Evolutionary conservation across 2,888 invertebrate species (phyloP).

Genomic region (Ochropacha duplaris): DNA sequence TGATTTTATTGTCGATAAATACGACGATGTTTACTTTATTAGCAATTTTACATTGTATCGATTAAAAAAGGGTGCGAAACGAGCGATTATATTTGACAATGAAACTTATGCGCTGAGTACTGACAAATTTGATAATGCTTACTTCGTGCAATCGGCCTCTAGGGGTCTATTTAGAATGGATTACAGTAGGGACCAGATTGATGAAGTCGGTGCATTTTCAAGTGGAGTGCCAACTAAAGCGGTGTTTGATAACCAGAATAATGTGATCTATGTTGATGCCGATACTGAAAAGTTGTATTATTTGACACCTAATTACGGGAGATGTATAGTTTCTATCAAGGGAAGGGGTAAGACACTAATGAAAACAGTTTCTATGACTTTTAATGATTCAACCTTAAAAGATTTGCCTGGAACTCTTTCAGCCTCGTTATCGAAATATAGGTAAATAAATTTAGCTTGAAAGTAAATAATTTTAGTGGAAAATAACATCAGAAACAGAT

Average conservation of each 20-base stretch:
- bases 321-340: conserved; percentile 46
- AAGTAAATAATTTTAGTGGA: too few species aligned
- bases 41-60: conserved; percentile 49
- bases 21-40: conserved; percentile 58
- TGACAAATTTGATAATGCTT: conserved; percentile 50
- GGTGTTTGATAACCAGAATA: conserved; percentile 60
- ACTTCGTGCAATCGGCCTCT: conserved; percentile 55
- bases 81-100: conserved; percentile 42
- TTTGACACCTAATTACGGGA: conserved; percentile 53
- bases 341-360: conserved; percentile 20
- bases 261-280: conserved; percentile 58
- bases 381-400: background rate
- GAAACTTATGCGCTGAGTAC: conserved; percentile 53
- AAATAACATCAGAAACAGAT: too few species aligned
- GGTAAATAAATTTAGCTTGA: background rate
- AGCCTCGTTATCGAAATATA: background rate
- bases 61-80: conserved; percentile 48
- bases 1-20: conserved; percentile 61
- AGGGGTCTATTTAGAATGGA: conserved; percentile 57
- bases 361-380: background rate
- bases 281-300: conserved; percentile 50
- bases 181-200: conserved; percentile 37
- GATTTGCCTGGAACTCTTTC: background rate
- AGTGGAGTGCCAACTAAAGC: conserved; percentile 46
- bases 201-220: conserved; percentile 54